Percentiles rank a stretch among this genome's conserved stretches.
phyloP scores from a whole-genome alignment of 2,113 vertebrate genomes.

The Microtus pennsylvanicus region DNA sequence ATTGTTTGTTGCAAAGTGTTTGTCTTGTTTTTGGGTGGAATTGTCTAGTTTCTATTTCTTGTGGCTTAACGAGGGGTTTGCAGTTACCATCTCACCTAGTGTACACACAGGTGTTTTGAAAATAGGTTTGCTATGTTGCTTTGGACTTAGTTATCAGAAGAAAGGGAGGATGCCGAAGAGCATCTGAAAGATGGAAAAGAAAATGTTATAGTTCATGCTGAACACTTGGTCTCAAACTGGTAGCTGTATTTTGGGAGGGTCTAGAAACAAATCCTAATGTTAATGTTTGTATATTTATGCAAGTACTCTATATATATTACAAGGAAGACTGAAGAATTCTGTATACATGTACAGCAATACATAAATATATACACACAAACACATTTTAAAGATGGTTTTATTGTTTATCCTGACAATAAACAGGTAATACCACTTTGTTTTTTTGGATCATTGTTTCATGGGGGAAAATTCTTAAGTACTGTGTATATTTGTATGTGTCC shows the following conservation, averaged over 20 bases:
- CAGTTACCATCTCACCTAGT: not conserved
- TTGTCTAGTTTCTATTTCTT: slow-evolving; percentile 25
- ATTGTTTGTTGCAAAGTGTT: not conserved
- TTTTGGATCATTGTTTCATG: not conserved
- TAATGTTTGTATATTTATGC: slow-evolving; percentile 35
- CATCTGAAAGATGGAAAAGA: slow-evolving; percentile 8
- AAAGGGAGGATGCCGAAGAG: not conserved
- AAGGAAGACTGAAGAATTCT: slow-evolving; percentile 17
- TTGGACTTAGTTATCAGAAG: not conserved
- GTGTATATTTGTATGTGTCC: not conserved
- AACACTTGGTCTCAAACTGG: not conserved
- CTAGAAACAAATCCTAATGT: not conserved
- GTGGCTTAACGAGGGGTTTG: not conserved
- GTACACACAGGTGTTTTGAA: not conserved
- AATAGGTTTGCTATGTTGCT: not conserved
- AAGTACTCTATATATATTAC: slow-evolving; percentile 41
- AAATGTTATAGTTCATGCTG: not conserved
- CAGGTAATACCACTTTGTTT: not conserved
- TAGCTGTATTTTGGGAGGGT: not conserved
- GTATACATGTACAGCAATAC: not conserved
- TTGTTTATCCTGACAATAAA: not conserved
- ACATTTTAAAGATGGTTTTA: not conserved
- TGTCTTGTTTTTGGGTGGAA: not conserved
- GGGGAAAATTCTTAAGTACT: not conserved
- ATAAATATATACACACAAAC: not conserved